phyloP scores from a whole-genome alignment of 2,888 invertebrate species.

The Phyto melanocephala region DNA sequence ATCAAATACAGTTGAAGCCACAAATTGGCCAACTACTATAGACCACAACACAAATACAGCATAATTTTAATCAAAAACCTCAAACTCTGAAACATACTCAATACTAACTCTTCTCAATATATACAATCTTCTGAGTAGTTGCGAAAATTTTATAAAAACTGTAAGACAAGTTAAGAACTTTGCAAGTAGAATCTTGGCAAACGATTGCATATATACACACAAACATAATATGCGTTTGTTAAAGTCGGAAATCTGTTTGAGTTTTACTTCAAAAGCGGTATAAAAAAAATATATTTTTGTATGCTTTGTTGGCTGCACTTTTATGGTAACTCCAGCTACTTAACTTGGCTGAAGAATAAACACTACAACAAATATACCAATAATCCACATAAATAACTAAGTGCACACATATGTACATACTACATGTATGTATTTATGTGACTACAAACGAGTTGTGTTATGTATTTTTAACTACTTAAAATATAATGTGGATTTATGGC shows the following conservation, averaged over 20 bases:
- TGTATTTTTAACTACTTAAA: constrained; percentile 6
- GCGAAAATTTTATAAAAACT: too few species aligned
- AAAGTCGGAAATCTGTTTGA: constrained; percentile 16
- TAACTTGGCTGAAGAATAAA: not conserved
- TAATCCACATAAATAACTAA: not conserved
- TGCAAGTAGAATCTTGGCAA: not conserved
- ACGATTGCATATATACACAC: not conserved
- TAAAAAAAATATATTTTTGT: not conserved
- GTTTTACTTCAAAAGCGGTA: constrained; percentile 47
- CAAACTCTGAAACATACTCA: not conserved
- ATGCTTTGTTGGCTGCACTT: constrained; percentile 39
- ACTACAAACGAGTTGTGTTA: constrained; percentile 29
- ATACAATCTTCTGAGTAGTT: too few species aligned
- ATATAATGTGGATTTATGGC: constrained; percentile 4
- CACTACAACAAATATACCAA: too few species aligned
- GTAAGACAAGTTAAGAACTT: too few species aligned
- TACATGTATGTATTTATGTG: constrained; percentile 4
- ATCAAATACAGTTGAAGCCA: not conserved
- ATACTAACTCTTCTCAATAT: too few species aligned
- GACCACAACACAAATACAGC: not conserved
- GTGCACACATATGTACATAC: not conserved
- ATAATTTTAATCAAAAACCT: not conserved
- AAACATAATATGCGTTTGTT: not conserved
- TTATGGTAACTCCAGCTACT: constrained; percentile 41
- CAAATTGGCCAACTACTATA: constrained; percentile 6